Base-by-base conservation (phyloP, 2,888 invertebrate genomes). In the Callyntrura sp. region DNA sequence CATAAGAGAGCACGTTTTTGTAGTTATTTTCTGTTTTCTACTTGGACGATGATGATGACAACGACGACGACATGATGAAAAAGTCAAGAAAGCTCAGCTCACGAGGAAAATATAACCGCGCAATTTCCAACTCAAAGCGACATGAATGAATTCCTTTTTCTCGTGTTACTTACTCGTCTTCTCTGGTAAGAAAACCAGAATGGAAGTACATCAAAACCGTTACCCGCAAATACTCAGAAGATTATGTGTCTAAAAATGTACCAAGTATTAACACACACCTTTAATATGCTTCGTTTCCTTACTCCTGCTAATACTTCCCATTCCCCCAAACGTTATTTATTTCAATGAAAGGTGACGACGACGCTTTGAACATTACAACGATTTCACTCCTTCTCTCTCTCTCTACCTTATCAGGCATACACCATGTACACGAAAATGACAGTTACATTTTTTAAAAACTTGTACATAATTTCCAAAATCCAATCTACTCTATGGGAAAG, bases 41-140 rank as follows among this genome's bases (percentile, higher is more conserved):
- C 70, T 45, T 43, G 43, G 17, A n/a, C 28, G 65, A 6, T 62
- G 62, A 23, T 23, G 62, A 17, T 4, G 23, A 62, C 12, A 45
- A 70, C 45, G 70, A 70, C 45, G 70, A 70, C 20, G 70, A 45
- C 70, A 70, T 70, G 70, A 70, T 68, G 68, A 70, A 70, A 70
- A 70, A 70, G 43, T 70, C 45, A 45, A 68, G 35, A 68, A 68
- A 70, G 70, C 45, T 70, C n/a, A 70, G 35, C 45, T 20, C n/a
- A 70, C 70, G 45, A 70, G 68, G 11, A 17, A n/a, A 28, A 28
- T 35, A 68, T 20, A 70, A 17, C 55, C 78, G 8, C 28, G 51
- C 78, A 78, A 51, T 55, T 78, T 51, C 20, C 76, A 55, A 62
- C 62, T 62, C 62, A 12, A 62, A 62, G 78, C 43, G 70, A 70